Base-by-base conservation (phyloP, 2,113 vertebrate species). In the Furnarius figulus region DNA sequence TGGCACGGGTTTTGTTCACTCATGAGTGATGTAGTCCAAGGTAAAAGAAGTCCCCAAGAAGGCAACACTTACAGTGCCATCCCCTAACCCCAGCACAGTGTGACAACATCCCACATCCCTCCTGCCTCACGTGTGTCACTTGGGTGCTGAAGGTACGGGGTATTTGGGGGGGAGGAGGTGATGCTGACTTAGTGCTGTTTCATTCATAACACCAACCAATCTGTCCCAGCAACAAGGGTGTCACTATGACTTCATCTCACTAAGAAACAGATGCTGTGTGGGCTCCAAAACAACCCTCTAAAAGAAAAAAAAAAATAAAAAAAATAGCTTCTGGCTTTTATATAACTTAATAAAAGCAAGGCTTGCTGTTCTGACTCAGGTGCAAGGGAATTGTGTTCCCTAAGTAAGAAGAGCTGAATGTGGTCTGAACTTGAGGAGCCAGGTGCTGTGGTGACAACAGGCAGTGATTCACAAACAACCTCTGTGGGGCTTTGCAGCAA, bases 1-100 rank as follows among this genome's bases (percentile, higher is more conserved):
- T 42, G 24, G 1, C 0, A 0, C 1, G 46, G 35, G 39, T 3
- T 76, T 55, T 10, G 30, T 27, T 40, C 78, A 20, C 78, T 27
- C 63, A 21, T 3, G 14, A 33, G 40, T 20, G 22, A 42, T 28
- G 4, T 7, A 10, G 23, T 17, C 40, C 63, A 33, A 46, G 40
- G 63, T 3, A 46, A 66, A 46, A 44, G 14, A 66, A 10, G 17
- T 10, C 40, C 19, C 40, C 13, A 30, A 3, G 39, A 42, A 44
- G 40, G 30, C 40, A 66, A 66, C 40, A 17, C 21, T 33, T 31
- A 3, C 40, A 62, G 15, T 20, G 37, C 5, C 27, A 40, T 8
- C 37, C 28, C 61, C 37, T 14, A 9, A 62, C 12, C 37, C 59
- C 59, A 62, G 37, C 59, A 19, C 5, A 27, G 59, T 8, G 25